Percentiles rank a stretch among this genome's conserved stretches.
These are phyloP conservation scores for Pristionchus japonicus DNA, from an alignment of 2,888 invertebrate species.

Conservation along the genomic window DNA sequence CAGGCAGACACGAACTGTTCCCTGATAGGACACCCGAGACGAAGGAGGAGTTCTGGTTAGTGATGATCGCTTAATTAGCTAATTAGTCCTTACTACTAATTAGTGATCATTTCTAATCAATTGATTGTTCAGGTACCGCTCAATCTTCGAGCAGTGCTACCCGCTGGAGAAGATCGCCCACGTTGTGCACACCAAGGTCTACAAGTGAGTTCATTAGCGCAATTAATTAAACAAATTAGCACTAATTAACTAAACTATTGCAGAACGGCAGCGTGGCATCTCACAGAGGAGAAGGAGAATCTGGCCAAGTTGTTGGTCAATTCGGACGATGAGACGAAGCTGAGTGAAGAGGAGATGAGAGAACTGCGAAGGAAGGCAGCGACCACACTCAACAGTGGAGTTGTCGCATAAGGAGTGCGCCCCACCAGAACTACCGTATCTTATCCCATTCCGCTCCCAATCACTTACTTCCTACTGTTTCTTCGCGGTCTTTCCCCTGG, in stretches of 20 bases:
- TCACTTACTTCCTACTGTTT: constrained; percentile 8
- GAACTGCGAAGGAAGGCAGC: constrained; percentile 33
- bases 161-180: constrained; percentile 66
- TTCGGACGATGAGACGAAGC: constrained; percentile 17
- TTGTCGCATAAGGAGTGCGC: constrained; percentile 14
- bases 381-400: constrained; percentile 35
- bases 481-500: constrained; percentile 21
- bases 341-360: constrained; percentile 29
- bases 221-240: background rate
- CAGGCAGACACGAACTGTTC: constrained; percentile 59
- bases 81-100: background rate
- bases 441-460: background rate
- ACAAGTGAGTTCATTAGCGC: constrained; percentile 61
- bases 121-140: constrained; percentile 46
- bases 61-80: background rate
- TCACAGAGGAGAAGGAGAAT: constrained; percentile 70
- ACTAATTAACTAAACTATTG: no score
- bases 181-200: constrained; percentile 73
- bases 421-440: constrained; percentile 27
- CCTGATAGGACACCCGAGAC: constrained; percentile 70
- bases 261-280: constrained; percentile 73
- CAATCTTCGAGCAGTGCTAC: constrained; percentile 70
- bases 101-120: no score
- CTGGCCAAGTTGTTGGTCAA: constrained; percentile 18
- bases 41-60: constrained; percentile 69